Conservation (phyloP, 2,113 vertebrate genomes). For the Paratilapia polleni region DNA sequence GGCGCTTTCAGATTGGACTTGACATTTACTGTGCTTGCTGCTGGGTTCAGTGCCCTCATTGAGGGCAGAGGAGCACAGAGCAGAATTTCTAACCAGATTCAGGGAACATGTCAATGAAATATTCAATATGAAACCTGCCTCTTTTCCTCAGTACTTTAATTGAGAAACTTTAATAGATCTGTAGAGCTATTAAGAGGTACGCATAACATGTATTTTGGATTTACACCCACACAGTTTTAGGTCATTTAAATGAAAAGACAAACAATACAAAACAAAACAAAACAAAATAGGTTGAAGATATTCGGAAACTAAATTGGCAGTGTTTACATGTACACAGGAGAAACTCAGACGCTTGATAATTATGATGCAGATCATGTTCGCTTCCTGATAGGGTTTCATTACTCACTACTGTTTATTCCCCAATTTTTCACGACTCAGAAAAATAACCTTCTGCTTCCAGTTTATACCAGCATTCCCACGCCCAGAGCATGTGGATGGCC, state of each 20-base stretch:
- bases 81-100: background rate
- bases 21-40: background rate
- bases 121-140: background rate
- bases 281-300: background rate
- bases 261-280: background rate
- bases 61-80: background rate
- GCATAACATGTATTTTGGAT: background rate
- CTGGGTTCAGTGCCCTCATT: background rate
- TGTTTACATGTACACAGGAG: background rate
- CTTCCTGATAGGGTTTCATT: background rate
- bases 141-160: background rate
- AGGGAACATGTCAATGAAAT: background rate
- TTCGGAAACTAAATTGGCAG: background rate
- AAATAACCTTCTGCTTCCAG: background rate
- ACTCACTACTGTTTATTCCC: background rate
- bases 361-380: background rate
- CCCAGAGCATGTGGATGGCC: no score
- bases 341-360: background rate
- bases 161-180: background rate
- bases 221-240: background rate
- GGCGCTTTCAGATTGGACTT: background rate
- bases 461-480: no score
- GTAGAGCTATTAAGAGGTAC: background rate
- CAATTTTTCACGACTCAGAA: no score
- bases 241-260: fast-evolving